A percentile compares a stretch with the other conserved stretches of the same genome.
Conservation (phyloP, 2,888 invertebrate species). For the Cheilosia impressa region DNA sequence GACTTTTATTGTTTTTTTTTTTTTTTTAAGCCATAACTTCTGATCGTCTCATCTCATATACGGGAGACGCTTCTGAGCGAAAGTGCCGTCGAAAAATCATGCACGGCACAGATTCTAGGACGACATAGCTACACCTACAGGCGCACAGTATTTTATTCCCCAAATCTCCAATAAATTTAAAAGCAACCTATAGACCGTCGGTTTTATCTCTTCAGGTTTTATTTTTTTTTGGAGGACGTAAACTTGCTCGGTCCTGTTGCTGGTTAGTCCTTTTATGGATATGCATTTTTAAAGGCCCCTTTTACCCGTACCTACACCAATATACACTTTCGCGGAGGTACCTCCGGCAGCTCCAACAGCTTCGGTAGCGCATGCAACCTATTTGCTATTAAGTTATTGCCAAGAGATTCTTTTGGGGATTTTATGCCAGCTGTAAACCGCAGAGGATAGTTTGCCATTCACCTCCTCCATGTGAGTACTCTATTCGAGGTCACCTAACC, state of each 20-base stretch:
- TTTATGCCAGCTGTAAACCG: constrained; percentile 56
- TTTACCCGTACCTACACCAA: neutral
- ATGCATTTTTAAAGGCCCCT: constrained; percentile 64
- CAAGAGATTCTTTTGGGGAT: constrained; percentile 50
- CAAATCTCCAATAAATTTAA: constrained; percentile 62
- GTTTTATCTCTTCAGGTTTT: constrained; percentile 62
- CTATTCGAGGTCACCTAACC: constrained; percentile 70
- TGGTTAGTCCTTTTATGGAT: constrained; percentile 62
- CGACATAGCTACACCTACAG: neutral
- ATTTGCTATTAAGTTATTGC: constrained; percentile 73
- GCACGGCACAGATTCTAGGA: constrained; percentile 16
- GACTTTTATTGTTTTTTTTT: constrained; percentile 35
- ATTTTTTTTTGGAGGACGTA: neutral
- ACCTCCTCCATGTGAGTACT: constrained; percentile 55
- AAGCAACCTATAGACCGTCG: constrained; percentile 60
- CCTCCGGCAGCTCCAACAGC: too few species aligned
- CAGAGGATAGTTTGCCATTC: constrained; percentile 53
- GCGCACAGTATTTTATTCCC: constrained; percentile 53
- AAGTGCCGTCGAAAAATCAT: constrained; percentile 30
- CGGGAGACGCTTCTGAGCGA: neutral
- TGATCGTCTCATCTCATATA: constrained; percentile 22
- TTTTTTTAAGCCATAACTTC: neutral
- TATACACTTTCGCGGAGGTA: neutral
- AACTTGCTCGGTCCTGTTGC: constrained; percentile 59
- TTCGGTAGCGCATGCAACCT: constrained; percentile 55